Evolutionary conservation across 64 coral and sea anemone genomes (phyloP), one percentile per base, ranked within the genome.

Genomic region (Acropora tenuis): DNA sequence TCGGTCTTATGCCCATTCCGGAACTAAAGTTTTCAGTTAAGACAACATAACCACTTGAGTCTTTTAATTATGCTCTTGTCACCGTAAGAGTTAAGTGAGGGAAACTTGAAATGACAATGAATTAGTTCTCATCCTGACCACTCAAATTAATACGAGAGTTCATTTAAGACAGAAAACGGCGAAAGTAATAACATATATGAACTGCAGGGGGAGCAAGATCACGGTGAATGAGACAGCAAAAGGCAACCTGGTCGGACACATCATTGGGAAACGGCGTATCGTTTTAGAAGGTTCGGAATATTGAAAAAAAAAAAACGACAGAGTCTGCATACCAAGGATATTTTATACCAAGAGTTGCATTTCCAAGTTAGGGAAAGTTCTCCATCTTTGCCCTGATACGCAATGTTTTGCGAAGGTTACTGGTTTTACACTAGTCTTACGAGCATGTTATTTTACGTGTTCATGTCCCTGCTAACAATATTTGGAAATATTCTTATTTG

Each of bases 391-490:
- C 9, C 18, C 8, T 2, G 4, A 18, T 72, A 67, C 8, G 45
- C 83, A 57, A 88, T 95, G 89, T 95, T 92, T 74, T 95, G 76
- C 78, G 89, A 95, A 17, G 94, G 94, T 3, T 95, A 95, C 18
- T 95, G 94, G 94, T 92, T 95, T 55, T 59, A 74, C 18, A 92
- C 89, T n/a, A 95, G 71, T 30, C 69, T 88, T 10, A 41, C 89
- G 30, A 92, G 89, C 6, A 81, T 83, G 5, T 52, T 95, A 60
- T 59, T 92, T 67, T 95, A 95, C 41, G 44, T 92, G 6, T 50
- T 88, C 41, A 95, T 95, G 42, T 92, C 94, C 3, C 18, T 87
- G 9, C 43, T 92, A 16, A 95, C 94, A 11, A 52, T 92, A 1
- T 77, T 82, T 20, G 94, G 94, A 42, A 95, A 95, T 20, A 30